phyloP scores from a whole-genome alignment of 2,113 vertebrate species.

The Anarrhichthys ocellatus region DNA sequence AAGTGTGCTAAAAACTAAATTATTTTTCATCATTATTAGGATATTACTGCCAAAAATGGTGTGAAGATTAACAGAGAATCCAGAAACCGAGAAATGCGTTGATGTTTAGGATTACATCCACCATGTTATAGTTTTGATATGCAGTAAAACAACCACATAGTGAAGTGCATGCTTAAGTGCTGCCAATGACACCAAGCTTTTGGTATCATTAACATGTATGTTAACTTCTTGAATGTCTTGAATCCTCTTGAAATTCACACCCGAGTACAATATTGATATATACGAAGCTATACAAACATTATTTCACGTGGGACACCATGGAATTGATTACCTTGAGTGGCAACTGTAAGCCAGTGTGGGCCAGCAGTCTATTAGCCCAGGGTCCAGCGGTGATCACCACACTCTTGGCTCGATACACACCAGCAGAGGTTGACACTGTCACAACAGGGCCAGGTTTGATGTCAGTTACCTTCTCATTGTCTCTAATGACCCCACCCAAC shows the following conservation, averaged over 20 bases:
- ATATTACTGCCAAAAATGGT: too few relatives aligned
- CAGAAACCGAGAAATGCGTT: not conserved
- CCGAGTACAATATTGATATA: not conserved
- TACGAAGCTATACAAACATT: not conserved
- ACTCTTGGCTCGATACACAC: constrained; percentile 83
- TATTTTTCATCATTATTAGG: not conserved
- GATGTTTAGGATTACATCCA: not conserved
- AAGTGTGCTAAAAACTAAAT: not conserved
- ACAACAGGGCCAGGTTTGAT: constrained; percentile 85
- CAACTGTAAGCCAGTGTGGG: constrained; percentile 83
- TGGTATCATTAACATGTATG: not conserved
- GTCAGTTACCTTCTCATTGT: constrained; percentile 87
- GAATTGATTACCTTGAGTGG: constrained; percentile 87
- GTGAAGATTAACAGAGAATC: not conserved
- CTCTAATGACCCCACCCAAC: constrained; percentile 84
- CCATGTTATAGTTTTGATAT: too few relatives aligned
- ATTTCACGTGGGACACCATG: not conserved
- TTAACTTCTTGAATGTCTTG: not conserved
- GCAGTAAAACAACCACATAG: not conserved
- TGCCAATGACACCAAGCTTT: not conserved
- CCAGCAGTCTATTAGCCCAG: constrained; percentile 87
- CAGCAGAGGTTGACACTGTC: constrained; percentile 81
- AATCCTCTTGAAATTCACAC: not conserved
- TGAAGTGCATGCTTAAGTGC: not conserved
- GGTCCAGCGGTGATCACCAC: constrained; percentile 89